Evolutionary conservation across 2,888 invertebrate genomes (phyloP).

Genomic region (Pantelozetes paolii): DNA sequence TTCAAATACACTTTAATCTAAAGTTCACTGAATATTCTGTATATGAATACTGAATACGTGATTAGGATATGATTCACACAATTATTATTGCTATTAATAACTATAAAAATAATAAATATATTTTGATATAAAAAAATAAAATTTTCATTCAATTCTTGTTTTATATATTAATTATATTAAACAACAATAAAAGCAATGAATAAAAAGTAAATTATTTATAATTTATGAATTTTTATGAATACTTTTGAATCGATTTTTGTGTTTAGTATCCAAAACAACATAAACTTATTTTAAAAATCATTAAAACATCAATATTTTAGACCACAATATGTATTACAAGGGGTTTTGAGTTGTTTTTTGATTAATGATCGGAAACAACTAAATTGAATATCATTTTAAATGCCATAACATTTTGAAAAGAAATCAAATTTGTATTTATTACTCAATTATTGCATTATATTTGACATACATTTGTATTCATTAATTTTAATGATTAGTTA

Average conservation of each 20-base stretch:
- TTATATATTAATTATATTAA: not conserved
- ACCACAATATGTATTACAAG: not conserved
- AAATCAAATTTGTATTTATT: not conserved
- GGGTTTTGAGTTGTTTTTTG: too few relatives aligned
- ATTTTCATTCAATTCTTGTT: too few relatives aligned
- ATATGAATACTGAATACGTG: not conserved
- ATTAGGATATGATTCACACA: not conserved
- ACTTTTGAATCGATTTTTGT: slow-evolving; percentile 5
- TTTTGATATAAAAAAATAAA: too few relatives aligned
- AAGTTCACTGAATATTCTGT: slow-evolving; percentile 14
- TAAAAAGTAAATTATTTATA: not conserved
- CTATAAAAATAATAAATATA: too few relatives aligned
- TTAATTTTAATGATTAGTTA: slow-evolving; percentile 7
- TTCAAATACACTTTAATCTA: not conserved
- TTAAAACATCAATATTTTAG: not conserved
- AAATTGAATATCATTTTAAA: not conserved
- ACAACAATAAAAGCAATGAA: not conserved
- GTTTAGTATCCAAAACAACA: not conserved
- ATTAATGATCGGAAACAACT: too few relatives aligned
- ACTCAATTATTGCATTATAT: not conserved
- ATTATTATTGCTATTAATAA: too few relatives aligned
- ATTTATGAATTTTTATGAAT: not conserved
- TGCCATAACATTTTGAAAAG: not conserved
- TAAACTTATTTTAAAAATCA: not conserved
- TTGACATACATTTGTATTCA: not conserved